These are phyloP conservation scores for Chrysotoxum bicinctum DNA, from an alignment of 2,888 invertebrate genomes.

Conservation along the genomic window DNA sequence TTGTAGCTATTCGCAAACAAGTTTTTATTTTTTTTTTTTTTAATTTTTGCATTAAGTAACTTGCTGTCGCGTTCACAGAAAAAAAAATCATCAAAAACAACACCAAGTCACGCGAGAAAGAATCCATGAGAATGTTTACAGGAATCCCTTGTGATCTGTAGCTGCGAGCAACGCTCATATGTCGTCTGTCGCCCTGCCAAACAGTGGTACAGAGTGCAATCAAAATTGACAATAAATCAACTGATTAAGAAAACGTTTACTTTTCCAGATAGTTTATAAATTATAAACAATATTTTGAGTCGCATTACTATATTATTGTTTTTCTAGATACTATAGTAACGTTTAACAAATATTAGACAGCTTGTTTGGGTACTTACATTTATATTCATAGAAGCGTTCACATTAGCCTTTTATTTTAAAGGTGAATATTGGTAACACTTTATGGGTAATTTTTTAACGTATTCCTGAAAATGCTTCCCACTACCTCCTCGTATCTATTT, in stretches of 20 bases:
- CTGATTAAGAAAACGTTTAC: not conserved
- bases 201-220: not conserved
- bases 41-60: constrained; percentile 15
- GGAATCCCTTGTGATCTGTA: constrained; percentile 25
- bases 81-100: constrained; percentile 39
- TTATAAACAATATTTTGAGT: not conserved
- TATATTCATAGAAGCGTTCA: not conserved
- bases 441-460: no score
- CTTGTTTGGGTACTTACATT: not conserved
- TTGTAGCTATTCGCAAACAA: not conserved
- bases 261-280: not conserved
- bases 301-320: not conserved
- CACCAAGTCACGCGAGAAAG: constrained; percentile 62
- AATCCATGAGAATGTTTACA: constrained; percentile 48
- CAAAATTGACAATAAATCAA: not conserved
- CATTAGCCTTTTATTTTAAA: no score
- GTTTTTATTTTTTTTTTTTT: not conserved
- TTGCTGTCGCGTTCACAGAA: constrained; percentile 15
- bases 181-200: not conserved
- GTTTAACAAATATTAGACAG: no score
- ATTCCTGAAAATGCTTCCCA: no score
- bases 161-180: not conserved
- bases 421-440: no score
- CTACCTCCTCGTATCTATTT: no score
- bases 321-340: no score